A percentile compares a stretch with the other conserved stretches of the same genome.
These are phyloP conservation scores for Telmatherina bonti DNA, from an alignment of 2,797 vertebrate species.

Conservation along the genomic window DNA sequence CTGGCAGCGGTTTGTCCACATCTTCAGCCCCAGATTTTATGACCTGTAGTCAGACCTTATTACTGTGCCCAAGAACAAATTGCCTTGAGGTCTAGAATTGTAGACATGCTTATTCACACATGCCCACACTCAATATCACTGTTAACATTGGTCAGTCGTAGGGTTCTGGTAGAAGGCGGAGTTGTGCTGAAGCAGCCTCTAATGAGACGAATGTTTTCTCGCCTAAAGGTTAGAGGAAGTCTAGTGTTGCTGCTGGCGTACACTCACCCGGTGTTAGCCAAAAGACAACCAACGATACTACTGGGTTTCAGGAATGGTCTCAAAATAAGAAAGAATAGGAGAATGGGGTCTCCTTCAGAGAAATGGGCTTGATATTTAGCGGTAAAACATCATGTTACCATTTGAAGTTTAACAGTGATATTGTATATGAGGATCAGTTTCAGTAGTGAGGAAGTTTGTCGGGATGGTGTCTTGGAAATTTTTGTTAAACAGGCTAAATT, in stretches of 20 bases:
- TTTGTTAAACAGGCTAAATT: constrained; percentile 55
- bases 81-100: constrained; percentile 31
- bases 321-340: constrained; percentile 16
- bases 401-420: constrained; percentile 8
- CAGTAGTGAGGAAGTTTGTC: constrained; percentile 40
- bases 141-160: constrained; percentile 11
- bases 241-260: constrained; percentile 64
- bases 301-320: constrained; percentile 9
- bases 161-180: constrained; percentile 27
- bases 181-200: constrained; percentile 47
- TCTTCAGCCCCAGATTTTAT: constrained; percentile 52
- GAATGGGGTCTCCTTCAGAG: constrained; percentile 18
- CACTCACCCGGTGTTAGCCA: constrained; percentile 39
- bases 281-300: constrained; percentile 38
- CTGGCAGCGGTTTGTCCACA: constrained; percentile 49
- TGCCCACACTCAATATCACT: constrained; percentile 20
- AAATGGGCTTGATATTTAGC: constrained; percentile 30
- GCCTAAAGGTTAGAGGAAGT: constrained; percentile 75
- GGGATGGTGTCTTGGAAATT: constrained; percentile 47
- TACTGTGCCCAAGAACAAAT: constrained; percentile 42
- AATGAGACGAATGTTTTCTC: constrained; percentile 51
- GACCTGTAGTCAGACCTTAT: constrained; percentile 47
- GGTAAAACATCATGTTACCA: constrained; percentile 39
- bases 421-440: constrained; percentile 20
- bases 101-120: constrained; percentile 25